phyloP scores from a whole-genome alignment of 2,113 vertebrate genomes.

The Aldabrachelys gigantea region DNA sequence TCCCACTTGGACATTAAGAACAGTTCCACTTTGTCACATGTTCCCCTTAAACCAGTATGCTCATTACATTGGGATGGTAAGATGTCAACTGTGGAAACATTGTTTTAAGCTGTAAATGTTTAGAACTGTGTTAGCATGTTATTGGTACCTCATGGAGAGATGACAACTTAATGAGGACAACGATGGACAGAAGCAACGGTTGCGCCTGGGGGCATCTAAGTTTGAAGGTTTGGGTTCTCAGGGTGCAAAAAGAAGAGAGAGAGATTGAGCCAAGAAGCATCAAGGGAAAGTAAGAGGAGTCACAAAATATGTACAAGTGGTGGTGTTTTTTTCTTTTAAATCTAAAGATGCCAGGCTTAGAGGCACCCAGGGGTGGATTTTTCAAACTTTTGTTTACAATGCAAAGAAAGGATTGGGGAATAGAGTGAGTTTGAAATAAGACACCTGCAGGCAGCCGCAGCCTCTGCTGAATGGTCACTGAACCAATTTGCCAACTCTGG shows the following conservation, averaged over 20 bases:
- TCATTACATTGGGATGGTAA: too few relatives aligned
- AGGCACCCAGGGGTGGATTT: slow-evolving; percentile 12
- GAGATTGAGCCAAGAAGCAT: too few relatives aligned
- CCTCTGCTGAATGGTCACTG: too few relatives aligned
- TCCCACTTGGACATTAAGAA: not conserved
- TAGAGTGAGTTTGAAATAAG: slow-evolving; percentile 11
- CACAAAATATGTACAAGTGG: not conserved
- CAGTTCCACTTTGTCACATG: too few relatives aligned
- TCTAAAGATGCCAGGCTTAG: slow-evolving; percentile 51
- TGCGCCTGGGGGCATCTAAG: slow-evolving; percentile 63
- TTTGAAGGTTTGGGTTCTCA: too few relatives aligned
- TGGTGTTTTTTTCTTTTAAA: slow-evolving; percentile 53
- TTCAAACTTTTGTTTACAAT: slow-evolving; percentile 15
- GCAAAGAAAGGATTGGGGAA: not conserved
- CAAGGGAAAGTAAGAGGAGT: too few relatives aligned
- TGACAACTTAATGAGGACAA: slow-evolving; percentile 73
- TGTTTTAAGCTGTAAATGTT: too few relatives aligned
- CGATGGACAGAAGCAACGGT: slow-evolving; percentile 64
- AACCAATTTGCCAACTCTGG: too few relatives aligned
- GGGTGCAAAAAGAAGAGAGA: too few relatives aligned
- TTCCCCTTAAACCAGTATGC: too few relatives aligned
- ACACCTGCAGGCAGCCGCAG: too few relatives aligned
- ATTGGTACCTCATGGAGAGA: slow-evolving; percentile 64
- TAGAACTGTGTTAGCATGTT: slow-evolving; percentile 55
- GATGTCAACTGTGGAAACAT: too few relatives aligned